A percentile compares a stretch with the other conserved stretches of the same genome.
phyloP scores from a whole-genome alignment of 1,140 invertebrate genomes.

The Pseudomyrmex sp. region DNA sequence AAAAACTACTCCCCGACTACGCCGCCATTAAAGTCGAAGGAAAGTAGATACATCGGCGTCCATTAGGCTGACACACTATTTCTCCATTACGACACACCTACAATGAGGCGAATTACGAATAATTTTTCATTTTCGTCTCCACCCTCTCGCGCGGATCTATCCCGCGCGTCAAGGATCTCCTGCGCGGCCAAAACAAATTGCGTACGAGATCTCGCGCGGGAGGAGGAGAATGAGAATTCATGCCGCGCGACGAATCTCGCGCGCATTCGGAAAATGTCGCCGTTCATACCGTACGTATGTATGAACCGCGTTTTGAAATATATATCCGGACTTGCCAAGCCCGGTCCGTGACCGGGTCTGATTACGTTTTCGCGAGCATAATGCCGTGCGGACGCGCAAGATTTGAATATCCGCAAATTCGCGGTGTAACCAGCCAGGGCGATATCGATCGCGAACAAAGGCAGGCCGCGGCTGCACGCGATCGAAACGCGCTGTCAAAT shows the following conservation, averaged over 20 bases:
- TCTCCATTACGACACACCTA: slow-evolving; percentile 24
- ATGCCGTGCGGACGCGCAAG: slow-evolving; percentile 67
- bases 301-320: slow-evolving; percentile 6
- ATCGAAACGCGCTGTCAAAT: slow-evolving; percentile 75
- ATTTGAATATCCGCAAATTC: slow-evolving; percentile 78
- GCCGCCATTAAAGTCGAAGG: slow-evolving; percentile 13
- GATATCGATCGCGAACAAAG: slow-evolving; percentile 80
- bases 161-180: not conserved
- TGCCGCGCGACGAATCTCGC: not conserved
- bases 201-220: slow-evolving; percentile 5
- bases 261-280: slow-evolving; percentile 10
- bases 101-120: slow-evolving; percentile 46
- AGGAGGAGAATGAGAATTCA: slow-evolving; percentile 8
- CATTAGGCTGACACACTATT: slow-evolving; percentile 55
- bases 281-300: not conserved
- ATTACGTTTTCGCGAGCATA: slow-evolving; percentile 73
- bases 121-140: slow-evolving; percentile 47
- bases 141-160: too few species aligned
- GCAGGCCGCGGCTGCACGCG: slow-evolving; percentile 77
- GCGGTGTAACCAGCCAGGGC: slow-evolving; percentile 74
- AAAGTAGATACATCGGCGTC: slow-evolving; percentile 49
- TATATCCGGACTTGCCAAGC: not conserved
- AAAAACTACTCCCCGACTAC: not conserved
- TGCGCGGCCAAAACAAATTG: slow-evolving; percentile 9
- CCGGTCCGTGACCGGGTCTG: slow-evolving; percentile 17